Evolutionary conservation across 2,888 invertebrate species (phyloP), one percentile per base, ranked within the genome.

Genomic region (Eumacrocentrus americanus): DNA sequence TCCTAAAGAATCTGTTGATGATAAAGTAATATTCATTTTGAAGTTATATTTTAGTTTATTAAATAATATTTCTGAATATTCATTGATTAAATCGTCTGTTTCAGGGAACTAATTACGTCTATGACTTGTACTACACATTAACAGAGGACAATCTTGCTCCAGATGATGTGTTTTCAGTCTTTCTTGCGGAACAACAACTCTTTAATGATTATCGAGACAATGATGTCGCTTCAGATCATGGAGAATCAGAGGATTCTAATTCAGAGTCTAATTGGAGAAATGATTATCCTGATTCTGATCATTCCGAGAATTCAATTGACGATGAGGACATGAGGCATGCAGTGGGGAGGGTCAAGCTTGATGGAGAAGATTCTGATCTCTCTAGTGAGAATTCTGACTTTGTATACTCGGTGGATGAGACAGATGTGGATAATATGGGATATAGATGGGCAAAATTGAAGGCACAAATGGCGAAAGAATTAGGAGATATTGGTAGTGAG

Each of bases 261-360:
- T 88, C 89, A 64, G 92, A 92, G 78, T 88, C 88, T 69, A 87
- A 91, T 75, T 89, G 88, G 85, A 83, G 86, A 62, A 92, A 92
- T 72, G 91, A 92, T 54, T 92, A 92, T 77, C 92, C 92, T 0
- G 89, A 90, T 71, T 86, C 87, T 0, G 88, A 89, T 51, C 81
- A 84, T 11, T 88, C 84, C 60, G 77, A 81, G 29, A 79, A 85
- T 70, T 88, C 87, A 52, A 81, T 88, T 53, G 82, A 84, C 53
- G 86, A 88, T 62, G 84, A 86, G 5, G 88, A 88, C 66, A 87
- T 91, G 81, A 78, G 85, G 35, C 75, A 76, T 48, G 88, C 88
- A 22, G 84, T 90, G 74, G 79, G 84, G 86, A 68, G 64, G 2
- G 40, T 71, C 40, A 66, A 56, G 38, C 60, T 77, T 52, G 74